These are phyloP conservation scores for Hippasteria phrygiana DNA, from an alignment of 53 echinoderm and acorn worm species.

Conservation along the genomic window DNA sequence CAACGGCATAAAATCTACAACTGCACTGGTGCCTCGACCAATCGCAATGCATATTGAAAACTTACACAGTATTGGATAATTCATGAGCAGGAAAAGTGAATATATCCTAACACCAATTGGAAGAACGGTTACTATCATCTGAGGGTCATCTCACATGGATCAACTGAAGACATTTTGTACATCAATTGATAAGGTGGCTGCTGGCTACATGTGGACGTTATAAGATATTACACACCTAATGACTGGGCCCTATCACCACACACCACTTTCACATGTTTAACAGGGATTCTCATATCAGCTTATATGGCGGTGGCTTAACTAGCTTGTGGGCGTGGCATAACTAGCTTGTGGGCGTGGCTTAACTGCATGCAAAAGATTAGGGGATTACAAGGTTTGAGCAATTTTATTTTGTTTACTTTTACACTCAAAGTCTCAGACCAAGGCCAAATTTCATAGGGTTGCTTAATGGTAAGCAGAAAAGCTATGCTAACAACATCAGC, in stretches of 20 bases:
- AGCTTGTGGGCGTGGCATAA: no score
- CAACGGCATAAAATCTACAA: slow-evolving; percentile 8
- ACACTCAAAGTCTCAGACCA: no score
- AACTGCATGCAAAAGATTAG: no score
- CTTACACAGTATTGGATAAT: not conserved
- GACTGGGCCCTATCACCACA: not conserved
- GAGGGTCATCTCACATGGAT: not conserved
- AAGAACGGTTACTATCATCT: not conserved
- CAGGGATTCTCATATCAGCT: no score
- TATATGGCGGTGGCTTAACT: not conserved
- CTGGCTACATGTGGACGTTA: no score
- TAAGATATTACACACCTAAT: not conserved
- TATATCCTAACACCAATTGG: not conserved
- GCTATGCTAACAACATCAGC: no score
- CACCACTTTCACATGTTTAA: not conserved
- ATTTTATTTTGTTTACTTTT: no score
- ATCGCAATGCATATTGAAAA: not conserved
- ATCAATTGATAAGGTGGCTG: not conserved
- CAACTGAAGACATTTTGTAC: not conserved
- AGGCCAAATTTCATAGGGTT: no score
- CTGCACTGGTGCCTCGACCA: not conserved
- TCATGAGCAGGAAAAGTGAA: not conserved
- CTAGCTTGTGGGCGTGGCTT: no score
- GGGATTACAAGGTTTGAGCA: no score
- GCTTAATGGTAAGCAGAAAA: no score